Evolutionary conservation across 2,797 vertebrate genomes (phyloP), one percentile per base, ranked within the genome.

Genomic region (Muscicapa striata): DNA sequence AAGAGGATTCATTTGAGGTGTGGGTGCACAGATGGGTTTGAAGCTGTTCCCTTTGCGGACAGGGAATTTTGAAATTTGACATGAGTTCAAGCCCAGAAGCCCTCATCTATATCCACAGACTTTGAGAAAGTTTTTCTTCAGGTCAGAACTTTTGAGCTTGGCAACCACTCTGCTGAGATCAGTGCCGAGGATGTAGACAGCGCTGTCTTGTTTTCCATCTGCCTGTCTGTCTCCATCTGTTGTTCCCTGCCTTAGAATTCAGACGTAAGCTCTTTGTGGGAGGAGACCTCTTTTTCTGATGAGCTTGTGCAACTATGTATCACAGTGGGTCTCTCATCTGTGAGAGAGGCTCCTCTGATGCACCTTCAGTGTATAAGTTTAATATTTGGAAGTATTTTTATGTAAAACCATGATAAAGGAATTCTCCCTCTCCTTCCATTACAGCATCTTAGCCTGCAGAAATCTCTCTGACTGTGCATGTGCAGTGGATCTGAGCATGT

Each of bases 221-320:
- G 95, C 87, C 89, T 90, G 89, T 96, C 94, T 96, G 80, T 93
- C 93, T 95, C 94, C 95, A 95, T 96, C 91, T 96, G 94, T 94
- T 96, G 77, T 95, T 94, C 94, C 83, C 84, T 91, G 91, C 69
- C 90, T 89, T 70, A 41, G 49, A 64, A 89, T 79, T 94, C 91
- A 95, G 84, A 91, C 12, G n/a, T 84, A 72, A 93, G 74, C 77
- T 87, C 46, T 77, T 90, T 84, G 80, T 77, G 57, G 83, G 80
- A 88, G 93, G 79, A 95, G 68, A 89, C 83, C 80, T 94, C 85
- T 84, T 94, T 91, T 90, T 74, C 70, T 84, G 45, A 76, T 34
- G 52, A 70, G 74, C 41, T 79, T 36, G 20, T 84, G 41, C 67
- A 87, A 48, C 54, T 86, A 79, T 79, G 18, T 79, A 16, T 78